Conservation (phyloP, 2,113 vertebrate genomes). For the Ammospiza caudacuta region DNA sequence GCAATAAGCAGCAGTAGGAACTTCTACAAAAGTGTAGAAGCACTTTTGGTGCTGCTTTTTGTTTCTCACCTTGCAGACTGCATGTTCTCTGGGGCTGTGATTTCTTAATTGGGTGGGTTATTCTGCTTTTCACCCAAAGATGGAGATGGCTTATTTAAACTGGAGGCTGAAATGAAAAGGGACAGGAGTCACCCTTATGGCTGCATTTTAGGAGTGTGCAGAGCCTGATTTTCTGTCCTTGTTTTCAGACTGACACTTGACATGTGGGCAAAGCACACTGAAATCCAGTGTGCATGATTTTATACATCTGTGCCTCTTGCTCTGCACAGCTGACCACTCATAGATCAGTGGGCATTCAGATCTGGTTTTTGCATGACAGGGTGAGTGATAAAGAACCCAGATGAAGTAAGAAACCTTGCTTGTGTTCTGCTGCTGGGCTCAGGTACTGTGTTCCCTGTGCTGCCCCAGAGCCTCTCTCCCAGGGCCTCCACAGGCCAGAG, state of each 20-base stretch:
- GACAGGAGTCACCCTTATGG: neutral
- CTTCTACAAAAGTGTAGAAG: neutral
- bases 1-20: neutral
- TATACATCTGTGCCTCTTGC: neutral
- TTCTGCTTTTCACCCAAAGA: neutral
- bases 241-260: rapidly evolving
- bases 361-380: rapidly evolving
- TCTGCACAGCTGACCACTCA: neutral
- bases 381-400: neutral
- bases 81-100: neutral
- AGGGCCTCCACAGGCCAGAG: neutral
- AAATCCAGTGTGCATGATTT: neutral
- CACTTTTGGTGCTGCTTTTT: neutral
- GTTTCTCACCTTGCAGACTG: neutral
- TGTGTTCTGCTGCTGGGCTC: rapidly evolving
- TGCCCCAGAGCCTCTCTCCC: neutral
- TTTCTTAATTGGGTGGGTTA: neutral
- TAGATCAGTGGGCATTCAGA: neutral
- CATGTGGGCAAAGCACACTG: rapidly evolving
- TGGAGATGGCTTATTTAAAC: neutral
- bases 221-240: neutral
- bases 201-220: rapidly evolving
- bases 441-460: neutral
- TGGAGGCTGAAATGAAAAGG: neutral
- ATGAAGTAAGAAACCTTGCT: neutral